A percentile compares a stretch with the other conserved stretches of the same genome.
These are phyloP conservation scores for Aphrophora alni DNA, from an alignment of 2,888 invertebrate species.

Conservation along the genomic window DNA sequence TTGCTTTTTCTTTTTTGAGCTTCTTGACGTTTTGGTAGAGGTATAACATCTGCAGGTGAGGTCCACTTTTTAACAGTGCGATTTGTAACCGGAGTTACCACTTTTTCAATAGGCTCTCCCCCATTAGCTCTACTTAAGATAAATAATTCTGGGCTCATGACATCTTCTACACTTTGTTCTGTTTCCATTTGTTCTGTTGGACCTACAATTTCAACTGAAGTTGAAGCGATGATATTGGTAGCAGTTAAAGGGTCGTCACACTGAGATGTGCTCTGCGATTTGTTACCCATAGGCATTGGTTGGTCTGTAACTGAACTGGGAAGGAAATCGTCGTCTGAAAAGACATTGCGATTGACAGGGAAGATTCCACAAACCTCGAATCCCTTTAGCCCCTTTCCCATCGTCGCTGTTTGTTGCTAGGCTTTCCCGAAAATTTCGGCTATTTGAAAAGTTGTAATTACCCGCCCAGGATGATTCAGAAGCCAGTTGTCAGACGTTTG, in stretches of 20 bases:
- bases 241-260: too few relatives aligned
- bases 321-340: too few relatives aligned
- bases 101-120: neutral
- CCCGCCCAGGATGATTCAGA: neutral
- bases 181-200: too few relatives aligned
- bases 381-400: slow-evolving; percentile 10
- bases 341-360: slow-evolving; percentile 23
- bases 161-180: too few relatives aligned
- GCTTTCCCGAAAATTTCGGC: slow-evolving; percentile 15
- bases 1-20: neutral
- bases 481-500: slow-evolving; percentile 21
- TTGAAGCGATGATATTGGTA: too few relatives aligned
- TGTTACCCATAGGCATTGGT: too few relatives aligned
- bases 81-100: neutral
- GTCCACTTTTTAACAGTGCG: neutral
- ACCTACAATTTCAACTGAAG: too few relatives aligned
- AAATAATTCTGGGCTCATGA: too few relatives aligned
- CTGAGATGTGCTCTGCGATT: too few relatives aligned
- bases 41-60: too few relatives aligned
- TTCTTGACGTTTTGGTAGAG: too few relatives aligned
- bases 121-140: neutral
- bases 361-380: slow-evolving; percentile 18
- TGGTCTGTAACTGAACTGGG: slow-evolving; percentile 17
- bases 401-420: slow-evolving; percentile 13
- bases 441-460: neutral